Evolutionary conservation across 2,888 invertebrate species (phyloP).

Genomic region (Ornithoptera priamus): DNA sequence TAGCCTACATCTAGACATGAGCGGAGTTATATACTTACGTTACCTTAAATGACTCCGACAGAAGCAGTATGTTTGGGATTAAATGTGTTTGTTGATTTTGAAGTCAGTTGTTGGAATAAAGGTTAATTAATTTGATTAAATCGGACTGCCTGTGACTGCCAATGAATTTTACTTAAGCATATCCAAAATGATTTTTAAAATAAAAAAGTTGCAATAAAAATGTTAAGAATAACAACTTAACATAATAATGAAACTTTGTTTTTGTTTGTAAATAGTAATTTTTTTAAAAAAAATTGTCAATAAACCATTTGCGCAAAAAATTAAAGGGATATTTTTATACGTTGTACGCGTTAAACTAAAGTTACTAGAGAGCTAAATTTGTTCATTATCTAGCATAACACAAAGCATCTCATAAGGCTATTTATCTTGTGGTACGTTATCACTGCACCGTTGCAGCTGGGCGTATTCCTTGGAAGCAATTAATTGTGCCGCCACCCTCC

Average conservation of each 20-base stretch:
- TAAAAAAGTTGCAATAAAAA: background rate
- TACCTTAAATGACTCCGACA: conserved; percentile 65
- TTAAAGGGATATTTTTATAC: background rate
- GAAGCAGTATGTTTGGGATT: conserved; percentile 42
- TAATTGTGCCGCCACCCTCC: conserved; percentile 59
- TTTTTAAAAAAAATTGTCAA: too few relatives aligned
- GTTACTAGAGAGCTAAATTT: conserved; percentile 1
- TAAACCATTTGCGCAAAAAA: background rate
- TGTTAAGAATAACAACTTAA: too few relatives aligned
- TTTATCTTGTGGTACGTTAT: conserved; percentile 60
- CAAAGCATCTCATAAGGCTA: conserved; percentile 37
- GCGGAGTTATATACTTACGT: conserved; percentile 67
- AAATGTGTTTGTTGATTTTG: conserved; percentile 23
- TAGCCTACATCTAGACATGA: conserved; percentile 63
- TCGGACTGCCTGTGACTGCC: background rate
- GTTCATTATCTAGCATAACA: conserved; percentile 20
- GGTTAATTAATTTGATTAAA: conserved; percentile 22
- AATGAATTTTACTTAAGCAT: background rate
- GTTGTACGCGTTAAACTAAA: background rate
- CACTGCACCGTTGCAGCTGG: conserved; percentile 63
- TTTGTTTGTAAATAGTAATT: too few relatives aligned
- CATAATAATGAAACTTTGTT: too few relatives aligned
- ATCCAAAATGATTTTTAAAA: background rate
- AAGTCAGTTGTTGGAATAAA: conserved; percentile 4
- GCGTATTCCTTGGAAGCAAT: conserved; percentile 62